Conservation (phyloP, 2,797 vertebrate genomes). For the Poeciliopsis infans region DNA sequence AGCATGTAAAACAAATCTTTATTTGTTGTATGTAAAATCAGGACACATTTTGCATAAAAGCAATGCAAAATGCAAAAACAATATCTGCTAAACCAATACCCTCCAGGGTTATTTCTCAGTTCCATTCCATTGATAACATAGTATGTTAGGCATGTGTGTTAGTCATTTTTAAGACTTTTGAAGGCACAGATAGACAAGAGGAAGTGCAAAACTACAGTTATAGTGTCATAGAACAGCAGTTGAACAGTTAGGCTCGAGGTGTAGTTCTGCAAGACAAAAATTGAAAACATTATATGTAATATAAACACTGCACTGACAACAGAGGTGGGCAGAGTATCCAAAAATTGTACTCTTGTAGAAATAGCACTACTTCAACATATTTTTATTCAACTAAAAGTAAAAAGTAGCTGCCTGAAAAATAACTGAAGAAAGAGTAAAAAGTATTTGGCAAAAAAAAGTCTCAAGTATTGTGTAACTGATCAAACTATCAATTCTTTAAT, state of each 20-base stretch:
- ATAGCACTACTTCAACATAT: no score
- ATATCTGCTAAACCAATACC: background rate
- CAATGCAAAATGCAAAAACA: background rate
- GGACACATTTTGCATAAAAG: background rate
- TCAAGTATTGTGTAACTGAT: no score
- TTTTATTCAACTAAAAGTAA: no score
- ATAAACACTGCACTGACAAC: background rate
- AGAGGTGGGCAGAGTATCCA: no score
- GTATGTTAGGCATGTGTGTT: background rate
- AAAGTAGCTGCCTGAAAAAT: no score
- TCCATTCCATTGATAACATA: background rate
- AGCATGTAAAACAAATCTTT: background rate
- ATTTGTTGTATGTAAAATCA: background rate
- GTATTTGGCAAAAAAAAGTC: no score
- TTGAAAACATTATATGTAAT: background rate
- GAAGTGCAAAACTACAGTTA: conserved; percentile 58
- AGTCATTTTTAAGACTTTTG: conserved; percentile 64
- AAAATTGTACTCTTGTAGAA: no score
- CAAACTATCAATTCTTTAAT: no score
- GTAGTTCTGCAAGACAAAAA: conserved; percentile 53
- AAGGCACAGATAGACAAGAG: conserved; percentile 68
- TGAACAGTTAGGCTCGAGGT: conserved; percentile 39
- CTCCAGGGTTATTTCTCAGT: background rate
- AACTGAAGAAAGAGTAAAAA: no score
- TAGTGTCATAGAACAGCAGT: conserved; percentile 68